Conservation (phyloP, 2,113 vertebrate species). For the Arvicanthis niloticus region DNA sequence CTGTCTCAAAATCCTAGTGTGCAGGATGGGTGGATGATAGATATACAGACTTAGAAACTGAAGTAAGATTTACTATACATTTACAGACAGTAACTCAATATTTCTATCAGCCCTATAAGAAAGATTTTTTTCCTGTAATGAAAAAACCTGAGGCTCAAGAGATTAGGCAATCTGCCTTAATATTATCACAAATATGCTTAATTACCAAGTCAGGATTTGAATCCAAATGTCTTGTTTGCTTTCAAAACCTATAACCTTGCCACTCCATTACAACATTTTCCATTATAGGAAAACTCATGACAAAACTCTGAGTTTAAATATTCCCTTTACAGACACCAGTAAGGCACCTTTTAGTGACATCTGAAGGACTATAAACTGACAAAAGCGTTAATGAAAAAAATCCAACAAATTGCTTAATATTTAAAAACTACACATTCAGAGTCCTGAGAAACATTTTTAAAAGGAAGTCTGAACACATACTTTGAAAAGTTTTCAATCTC, state of each 20-base stretch:
- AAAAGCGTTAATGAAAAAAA: neutral
- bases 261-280: neutral
- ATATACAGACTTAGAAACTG: neutral
- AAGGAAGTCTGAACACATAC: neutral
- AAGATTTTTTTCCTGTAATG: neutral
- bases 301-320: neutral
- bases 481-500: conserved; percentile 40
- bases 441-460: neutral
- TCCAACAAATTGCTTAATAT: neutral
- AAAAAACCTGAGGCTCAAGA: neutral
- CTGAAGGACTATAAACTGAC: conserved; percentile 26
- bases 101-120: conserved; percentile 5
- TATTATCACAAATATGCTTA: conserved; percentile 22
- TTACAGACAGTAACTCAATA: conserved; percentile 25
- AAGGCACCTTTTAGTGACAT: neutral
- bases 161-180: conserved; percentile 42
- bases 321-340: neutral
- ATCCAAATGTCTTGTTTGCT: conserved; percentile 5
- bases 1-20: neutral
- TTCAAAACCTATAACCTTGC: conserved; percentile 55
- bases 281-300: neutral
- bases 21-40: neutral
- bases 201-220: conserved; percentile 28
- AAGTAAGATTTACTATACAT: neutral
- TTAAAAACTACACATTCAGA: neutral